These are phyloP conservation scores for Macrosteles quadrilineatus DNA, from an alignment of 1,140 invertebrate species.

Conservation along the genomic window DNA sequence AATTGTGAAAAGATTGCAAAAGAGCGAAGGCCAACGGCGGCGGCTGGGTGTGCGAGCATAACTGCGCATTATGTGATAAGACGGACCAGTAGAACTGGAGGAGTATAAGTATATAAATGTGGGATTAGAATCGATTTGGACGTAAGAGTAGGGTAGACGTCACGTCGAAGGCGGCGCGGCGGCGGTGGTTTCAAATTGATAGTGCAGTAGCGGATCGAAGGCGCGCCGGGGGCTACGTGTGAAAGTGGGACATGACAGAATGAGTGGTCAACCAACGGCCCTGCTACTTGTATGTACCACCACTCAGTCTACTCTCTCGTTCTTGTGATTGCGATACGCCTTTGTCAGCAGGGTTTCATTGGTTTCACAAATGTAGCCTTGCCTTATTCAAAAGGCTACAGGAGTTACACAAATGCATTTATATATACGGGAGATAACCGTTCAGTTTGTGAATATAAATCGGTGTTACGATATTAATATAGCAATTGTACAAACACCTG, in stretches of 20 bases:
- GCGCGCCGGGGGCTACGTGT: neutral
- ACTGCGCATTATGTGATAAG: neutral
- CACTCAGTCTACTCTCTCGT: too few species aligned
- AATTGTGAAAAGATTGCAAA: neutral
- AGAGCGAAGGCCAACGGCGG: neutral
- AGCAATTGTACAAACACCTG: too few species aligned
- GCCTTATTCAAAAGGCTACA: too few species aligned
- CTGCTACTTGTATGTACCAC: neutral
- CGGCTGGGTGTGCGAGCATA: neutral
- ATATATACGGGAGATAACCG: too few species aligned
- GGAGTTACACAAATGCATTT: too few species aligned
- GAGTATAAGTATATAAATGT: neutral
- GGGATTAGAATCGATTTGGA: too few species aligned
- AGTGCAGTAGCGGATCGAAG: slow-evolving; percentile 20
- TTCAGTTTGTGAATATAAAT: too few species aligned
- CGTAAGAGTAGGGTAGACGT: neutral
- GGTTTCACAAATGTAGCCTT: too few species aligned
- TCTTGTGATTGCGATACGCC: too few species aligned
- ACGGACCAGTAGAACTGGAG: too few species aligned
- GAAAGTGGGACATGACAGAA: slow-evolving; percentile 7
- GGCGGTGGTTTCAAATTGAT: slow-evolving; percentile 16
- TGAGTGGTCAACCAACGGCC: neutral
- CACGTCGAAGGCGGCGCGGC: neutral
- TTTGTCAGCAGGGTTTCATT: too few species aligned
- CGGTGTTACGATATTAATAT: too few species aligned